Evolutionary conservation across 1,140 invertebrate species (phyloP), one percentile per base, ranked within the genome.

Genomic region (Diprion similis): DNA sequence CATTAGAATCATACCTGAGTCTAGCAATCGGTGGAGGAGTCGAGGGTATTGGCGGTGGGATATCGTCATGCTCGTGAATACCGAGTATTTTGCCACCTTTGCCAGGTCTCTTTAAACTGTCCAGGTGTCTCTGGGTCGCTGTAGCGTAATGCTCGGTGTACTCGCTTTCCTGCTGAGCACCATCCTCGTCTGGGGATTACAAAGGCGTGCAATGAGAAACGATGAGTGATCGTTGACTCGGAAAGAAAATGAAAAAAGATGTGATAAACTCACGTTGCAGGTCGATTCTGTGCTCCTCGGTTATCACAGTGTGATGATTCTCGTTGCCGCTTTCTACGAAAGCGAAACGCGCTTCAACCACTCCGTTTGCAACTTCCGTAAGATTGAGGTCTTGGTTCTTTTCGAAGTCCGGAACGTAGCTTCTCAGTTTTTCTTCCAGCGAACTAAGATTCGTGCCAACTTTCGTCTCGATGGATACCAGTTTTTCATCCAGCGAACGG

Each of bases 141-240:
- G 89, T 81, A 19, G 90, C 88, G 71, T 91, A 90, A 72, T 91
- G 91, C 78, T 92, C 92, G 68, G 91, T 92, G 78, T 91, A 91
- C 78, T 92, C 91, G 72, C 89, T 88, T 78, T 92, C 91, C 71
- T 89, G 88, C 78, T 92, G 90, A 68, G 88, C 86, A 17, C 83
- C 86, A 73, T 86, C 88, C 65, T 84, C 83, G 68, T 73, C 82
- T 84, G 46, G 8, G 6, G 37, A 15, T 19, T 13, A 68, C 11
- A 68, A 68, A 68, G 8, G 66, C 19, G 11, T 17, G 18, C 66
- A 64, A 4, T 64, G 17, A 64, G 24, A 37, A 37, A 37, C 24
- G 24, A 6, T 37, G 24, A 37, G 6, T 6, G 24, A 37, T 37
- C 0, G 2, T 15, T 64, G 59, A 15, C 59, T 64, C 8, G 1